Base-by-base conservation (phyloP, 1,140 invertebrate species). In the Listronotus oregonensis region DNA sequence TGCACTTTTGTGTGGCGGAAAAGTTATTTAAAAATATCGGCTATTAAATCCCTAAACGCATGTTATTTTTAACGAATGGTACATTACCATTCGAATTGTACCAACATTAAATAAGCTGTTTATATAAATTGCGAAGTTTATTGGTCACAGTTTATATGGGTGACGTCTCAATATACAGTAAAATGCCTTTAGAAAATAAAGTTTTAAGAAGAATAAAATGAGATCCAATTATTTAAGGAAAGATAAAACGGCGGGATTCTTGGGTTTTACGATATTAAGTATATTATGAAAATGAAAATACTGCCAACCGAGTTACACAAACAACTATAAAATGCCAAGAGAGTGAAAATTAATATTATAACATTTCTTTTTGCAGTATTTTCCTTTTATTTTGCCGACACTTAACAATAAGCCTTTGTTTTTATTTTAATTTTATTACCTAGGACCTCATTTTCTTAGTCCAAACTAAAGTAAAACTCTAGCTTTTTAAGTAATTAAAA, bases 111-210 rank as follows among this genome's bases (percentile, higher is more conserved):
- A 55, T 42, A 32, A 12, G 18, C 52, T 32, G 12, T 42, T 18
- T 39, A 37, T 40, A 55, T 55, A 55, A 55, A 55, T 55, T 34
- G 34, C 18, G 6, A 40, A 55, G 14, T 55, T 55, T 55, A 55
- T 55, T 55, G 37, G 52, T 37, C 14, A 14, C 52, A 18, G 52
- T 55, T 55, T 55, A 55, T 55, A 55, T 27, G 37, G 37, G 18
- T 55, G 52, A 55, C 52, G 37, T 55, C 52, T 55, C 52, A 40
- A 55, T 55, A 55, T 55, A 40, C 37, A 55, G 34, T 55, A 55
- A 55, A 55, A 32, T 32, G 52, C 39, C 52, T 55, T 55, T 55
- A 34, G 39, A 14, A 42, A 42, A 42, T 55, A 32, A 55, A 55
- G 34, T 15, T 55, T 55, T 55, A 40, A 55, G 39, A 40, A 37